A percentile compares a stretch with the other conserved stretches of the same genome.
These are phyloP conservation scores for Gallinago stenura DNA, from an alignment of 2,797 vertebrate genomes.

Conservation along the genomic window DNA sequence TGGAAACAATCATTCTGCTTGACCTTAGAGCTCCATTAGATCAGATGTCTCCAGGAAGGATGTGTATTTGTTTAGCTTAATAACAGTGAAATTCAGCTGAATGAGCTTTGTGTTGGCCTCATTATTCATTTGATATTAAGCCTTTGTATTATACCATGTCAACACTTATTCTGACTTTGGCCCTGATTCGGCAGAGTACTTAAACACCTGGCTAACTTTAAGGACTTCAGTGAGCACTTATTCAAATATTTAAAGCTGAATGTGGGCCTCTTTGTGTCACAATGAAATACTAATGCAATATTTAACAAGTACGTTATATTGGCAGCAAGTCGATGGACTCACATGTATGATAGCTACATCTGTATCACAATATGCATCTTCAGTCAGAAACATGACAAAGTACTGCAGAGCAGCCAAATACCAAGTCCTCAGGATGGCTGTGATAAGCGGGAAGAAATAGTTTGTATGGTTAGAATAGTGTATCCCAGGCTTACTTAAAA, in stretches of 20 bases:
- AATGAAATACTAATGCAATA: neutral
- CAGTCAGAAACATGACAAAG: conserved; percentile 24
- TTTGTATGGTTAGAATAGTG: neutral
- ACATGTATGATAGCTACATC: neutral
- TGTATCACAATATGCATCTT: conserved; percentile 14
- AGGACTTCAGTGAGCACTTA: neutral
- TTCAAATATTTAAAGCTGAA: neutral
- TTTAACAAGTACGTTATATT: neutral
- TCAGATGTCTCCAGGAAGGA: neutral
- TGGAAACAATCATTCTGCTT: neutral
- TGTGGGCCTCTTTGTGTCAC: neutral
- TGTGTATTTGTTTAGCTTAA: neutral
- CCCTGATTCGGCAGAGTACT: neutral
- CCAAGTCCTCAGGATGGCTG: neutral
- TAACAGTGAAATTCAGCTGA: conserved; percentile 4
- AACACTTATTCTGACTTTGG: neutral
- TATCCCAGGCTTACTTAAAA: neutral
- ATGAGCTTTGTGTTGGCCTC: neutral
- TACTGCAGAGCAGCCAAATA: neutral
- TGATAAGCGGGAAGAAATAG: neutral
- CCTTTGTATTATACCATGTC: neutral
- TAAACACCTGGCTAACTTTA: conserved; percentile 8
- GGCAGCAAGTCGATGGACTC: conserved; percentile 41
- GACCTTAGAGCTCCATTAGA: conserved; percentile 8
- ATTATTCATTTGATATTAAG: neutral